Percentiles rank a stretch among this genome's conserved stretches.
Evolutionary conservation across 2,797 vertebrate species (phyloP).

Genomic region (Sarcoramphus papa): DNA sequence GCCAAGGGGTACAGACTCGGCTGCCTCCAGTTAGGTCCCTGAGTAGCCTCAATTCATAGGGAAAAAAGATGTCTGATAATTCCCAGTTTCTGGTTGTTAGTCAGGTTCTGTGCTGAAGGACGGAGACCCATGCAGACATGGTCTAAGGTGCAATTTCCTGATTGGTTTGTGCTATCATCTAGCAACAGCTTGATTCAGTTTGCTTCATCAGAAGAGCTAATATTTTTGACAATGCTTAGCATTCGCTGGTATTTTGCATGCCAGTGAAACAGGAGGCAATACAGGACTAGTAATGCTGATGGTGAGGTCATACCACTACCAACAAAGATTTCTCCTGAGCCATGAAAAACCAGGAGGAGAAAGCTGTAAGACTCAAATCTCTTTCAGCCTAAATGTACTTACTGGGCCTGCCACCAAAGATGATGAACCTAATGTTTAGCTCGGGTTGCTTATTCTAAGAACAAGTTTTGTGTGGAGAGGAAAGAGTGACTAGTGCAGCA

Average conservation of each 20-base stretch:
- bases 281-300: not conserved
- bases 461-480: not conserved
- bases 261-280: not conserved
- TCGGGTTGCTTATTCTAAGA: not conserved
- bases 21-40: not conserved
- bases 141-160: not conserved
- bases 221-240: not conserved
- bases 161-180: not conserved
- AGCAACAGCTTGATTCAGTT: not conserved
- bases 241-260: not conserved
- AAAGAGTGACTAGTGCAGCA: not conserved
- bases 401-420: not conserved
- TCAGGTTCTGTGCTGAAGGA: not conserved
- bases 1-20: not conserved
- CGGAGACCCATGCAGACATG: not conserved
- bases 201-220: not conserved
- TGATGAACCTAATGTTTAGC: not conserved
- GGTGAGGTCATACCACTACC: not conserved
- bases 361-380: not conserved
- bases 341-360: not conserved
- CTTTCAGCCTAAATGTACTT: not conserved
- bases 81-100: not conserved
- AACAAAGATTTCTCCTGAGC: not conserved
- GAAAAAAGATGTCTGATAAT: not conserved
- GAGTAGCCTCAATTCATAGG: not conserved